Evolutionary conservation across 30 jellyfish, hydroid and myxozoan species (phyloP).

Genomic region (Turritopsis dohrnii): DNA sequence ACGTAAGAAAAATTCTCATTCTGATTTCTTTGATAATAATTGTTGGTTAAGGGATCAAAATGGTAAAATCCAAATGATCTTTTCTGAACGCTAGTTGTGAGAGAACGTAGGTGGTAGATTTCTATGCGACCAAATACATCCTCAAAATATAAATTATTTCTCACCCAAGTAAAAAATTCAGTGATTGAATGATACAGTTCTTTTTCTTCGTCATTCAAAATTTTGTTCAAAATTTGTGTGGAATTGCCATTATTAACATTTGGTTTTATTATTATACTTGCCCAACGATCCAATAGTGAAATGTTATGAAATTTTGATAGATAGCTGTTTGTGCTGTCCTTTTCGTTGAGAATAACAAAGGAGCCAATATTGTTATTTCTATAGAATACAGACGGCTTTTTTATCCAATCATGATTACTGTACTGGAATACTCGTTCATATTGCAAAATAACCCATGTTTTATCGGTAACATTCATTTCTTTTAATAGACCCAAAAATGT

Average conservation of each 20-base stretch:
- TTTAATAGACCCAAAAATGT: neutral
- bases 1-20: too few relatives aligned
- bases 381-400: neutral
- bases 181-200: neutral
- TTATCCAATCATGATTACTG: neutral
- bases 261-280: neutral
- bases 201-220: neutral
- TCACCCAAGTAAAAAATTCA: neutral
- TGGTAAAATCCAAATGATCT: too few relatives aligned
- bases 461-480: neutral
- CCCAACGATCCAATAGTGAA: neutral
- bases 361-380: neutral
- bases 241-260: neutral
- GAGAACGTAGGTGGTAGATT: neutral
- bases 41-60: too few relatives aligned
- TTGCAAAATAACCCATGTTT: neutral
- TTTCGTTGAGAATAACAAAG: neutral
- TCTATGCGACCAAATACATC: too few relatives aligned
- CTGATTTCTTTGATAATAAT: too few relatives aligned
- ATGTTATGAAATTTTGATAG: neutral
- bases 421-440: neutral
- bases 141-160: too few relatives aligned
- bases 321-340: neutral
- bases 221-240: neutral
- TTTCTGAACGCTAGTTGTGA: too few relatives aligned